Conservation (phyloP, 2,797 vertebrate genomes). For the Tapera naevia region DNA sequence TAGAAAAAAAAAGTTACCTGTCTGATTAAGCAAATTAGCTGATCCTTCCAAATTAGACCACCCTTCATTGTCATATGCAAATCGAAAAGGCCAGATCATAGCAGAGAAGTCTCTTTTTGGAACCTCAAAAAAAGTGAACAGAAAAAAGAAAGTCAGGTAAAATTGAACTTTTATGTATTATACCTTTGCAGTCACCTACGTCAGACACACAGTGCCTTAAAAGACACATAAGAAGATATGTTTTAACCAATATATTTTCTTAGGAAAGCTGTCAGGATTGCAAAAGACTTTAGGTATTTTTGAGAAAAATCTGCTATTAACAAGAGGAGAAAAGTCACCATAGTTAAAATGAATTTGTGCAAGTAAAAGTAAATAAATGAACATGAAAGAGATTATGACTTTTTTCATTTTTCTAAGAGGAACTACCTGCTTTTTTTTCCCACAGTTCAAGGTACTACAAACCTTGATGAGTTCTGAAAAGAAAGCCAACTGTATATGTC, state of each 20-base stretch:
- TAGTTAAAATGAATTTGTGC: background rate
- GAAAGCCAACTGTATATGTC: background rate
- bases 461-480: background rate
- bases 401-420: background rate
- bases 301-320: background rate
- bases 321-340: background rate
- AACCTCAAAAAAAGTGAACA: conserved; percentile 38
- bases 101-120: conserved; percentile 70
- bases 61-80: conserved; percentile 77
- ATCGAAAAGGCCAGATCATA: conserved; percentile 80
- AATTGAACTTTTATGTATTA: background rate
- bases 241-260: background rate
- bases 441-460: background rate
- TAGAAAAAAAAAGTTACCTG: conserved; percentile 46
- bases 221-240: background rate
- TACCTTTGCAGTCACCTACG: background rate
- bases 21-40: conserved; percentile 71
- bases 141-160: background rate
- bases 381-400: background rate
- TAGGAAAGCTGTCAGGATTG: background rate
- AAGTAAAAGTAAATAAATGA: background rate
- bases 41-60: conserved; percentile 76
- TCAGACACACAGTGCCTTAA: background rate
- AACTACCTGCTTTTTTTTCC: background rate
- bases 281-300: background rate